A percentile compares a stretch with the other conserved stretches of the same genome.
Evolutionary conservation across 2,797 vertebrate genomes (phyloP).

Genomic region (Anas bahamensis): DNA sequence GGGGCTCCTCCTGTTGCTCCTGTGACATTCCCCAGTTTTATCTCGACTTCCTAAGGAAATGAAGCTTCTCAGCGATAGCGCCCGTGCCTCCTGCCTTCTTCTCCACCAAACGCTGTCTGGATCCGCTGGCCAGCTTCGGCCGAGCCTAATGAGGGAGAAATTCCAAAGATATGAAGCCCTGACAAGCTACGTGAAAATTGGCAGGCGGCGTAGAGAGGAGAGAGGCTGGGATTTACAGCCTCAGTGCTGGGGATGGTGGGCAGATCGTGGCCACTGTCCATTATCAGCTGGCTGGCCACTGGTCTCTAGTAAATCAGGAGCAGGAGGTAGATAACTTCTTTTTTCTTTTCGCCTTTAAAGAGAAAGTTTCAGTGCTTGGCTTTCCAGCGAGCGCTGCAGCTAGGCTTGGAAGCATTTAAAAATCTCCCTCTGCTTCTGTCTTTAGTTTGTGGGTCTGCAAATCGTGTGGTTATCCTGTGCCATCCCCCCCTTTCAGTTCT

Average conservation of each 20-base stretch:
- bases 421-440: neutral
- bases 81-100: neutral
- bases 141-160: slow-evolving; percentile 19
- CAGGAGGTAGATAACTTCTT: neutral
- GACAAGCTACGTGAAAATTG: slow-evolving; percentile 3
- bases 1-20: slow-evolving; percentile 37
- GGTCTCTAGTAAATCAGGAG: slow-evolving; percentile 11
- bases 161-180: neutral
- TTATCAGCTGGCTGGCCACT: slow-evolving; percentile 7
- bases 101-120: neutral
- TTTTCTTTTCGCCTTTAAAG: neutral
- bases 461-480: neutral
- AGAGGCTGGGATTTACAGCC: neutral
- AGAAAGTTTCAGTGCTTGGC: neutral
- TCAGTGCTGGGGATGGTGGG: neutral
- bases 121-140: neutral
- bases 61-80: neutral
- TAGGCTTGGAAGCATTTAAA: neutral
- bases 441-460: neutral
- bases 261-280: neutral
- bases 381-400: neutral
- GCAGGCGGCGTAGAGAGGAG: neutral
- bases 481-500: neutral
- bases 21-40: slow-evolving; percentile 1
- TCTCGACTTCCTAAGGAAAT: slow-evolving; percentile 62